These are phyloP conservation scores for Chlorops oryzae DNA, from an alignment of 1,140 invertebrate genomes.

Conservation along the genomic window DNA sequence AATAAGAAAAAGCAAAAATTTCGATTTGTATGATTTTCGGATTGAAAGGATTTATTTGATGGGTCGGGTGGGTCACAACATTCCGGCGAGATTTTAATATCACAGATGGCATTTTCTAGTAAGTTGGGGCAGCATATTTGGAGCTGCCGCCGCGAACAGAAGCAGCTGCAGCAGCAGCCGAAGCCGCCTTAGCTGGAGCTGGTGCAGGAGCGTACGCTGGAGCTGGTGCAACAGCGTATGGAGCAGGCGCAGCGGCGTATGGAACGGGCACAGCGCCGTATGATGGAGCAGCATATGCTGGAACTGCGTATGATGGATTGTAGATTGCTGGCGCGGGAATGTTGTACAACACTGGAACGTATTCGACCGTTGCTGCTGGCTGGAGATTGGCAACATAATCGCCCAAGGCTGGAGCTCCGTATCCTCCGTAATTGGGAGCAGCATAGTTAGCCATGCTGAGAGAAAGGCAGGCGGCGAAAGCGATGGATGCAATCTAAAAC, in stretches of 20 bases:
- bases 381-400: conserved; percentile 5
- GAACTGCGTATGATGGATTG: conserved; percentile 2
- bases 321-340: conserved; percentile 5
- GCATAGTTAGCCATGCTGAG: conserved; percentile 18
- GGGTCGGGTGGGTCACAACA: too few relatives aligned
- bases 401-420: neutral
- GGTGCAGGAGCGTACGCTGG: conserved; percentile 9
- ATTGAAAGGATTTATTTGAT: too few relatives aligned
- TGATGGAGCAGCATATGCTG: conserved; percentile 15
- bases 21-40: too few relatives aligned
- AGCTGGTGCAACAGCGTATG: conserved; percentile 9
- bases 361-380: conserved; percentile 15
- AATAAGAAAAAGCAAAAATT: too few relatives aligned
- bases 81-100: too few relatives aligned
- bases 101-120: too few relatives aligned
- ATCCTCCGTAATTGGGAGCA: conserved; percentile 16
- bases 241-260: conserved; percentile 8
- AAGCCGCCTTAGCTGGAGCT: conserved; percentile 15
- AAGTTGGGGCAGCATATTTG: too few relatives aligned
- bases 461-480: conserved; percentile 20
- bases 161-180: conserved; percentile 17
- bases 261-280: neutral
- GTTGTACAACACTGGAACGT: neutral
- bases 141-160: too few relatives aligned
- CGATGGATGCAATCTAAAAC: conserved; percentile 29